Base-by-base conservation (phyloP, 92 coral and sea anemone genomes). In the Palythoa grandiflora region DNA sequence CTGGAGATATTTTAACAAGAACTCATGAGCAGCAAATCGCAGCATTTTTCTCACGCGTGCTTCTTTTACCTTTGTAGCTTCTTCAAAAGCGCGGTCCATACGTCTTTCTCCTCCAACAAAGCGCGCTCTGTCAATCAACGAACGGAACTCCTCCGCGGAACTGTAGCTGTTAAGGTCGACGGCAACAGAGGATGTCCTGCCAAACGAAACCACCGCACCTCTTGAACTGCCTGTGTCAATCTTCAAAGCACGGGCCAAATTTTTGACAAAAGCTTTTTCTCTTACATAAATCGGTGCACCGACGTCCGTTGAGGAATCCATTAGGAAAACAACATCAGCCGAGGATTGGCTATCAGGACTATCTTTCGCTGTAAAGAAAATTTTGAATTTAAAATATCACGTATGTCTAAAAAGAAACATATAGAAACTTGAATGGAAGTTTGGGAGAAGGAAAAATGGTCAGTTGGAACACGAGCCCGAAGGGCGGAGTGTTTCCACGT, bases 221-320 rank as follows among this genome's bases (percentile, higher is more conserved):
- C 47, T 81, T 51, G 86, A 81, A 8, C n/a, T 38, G 6, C 86
- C 75, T 66, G n/a, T 68, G 61, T 81, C 86, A 81, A 66, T 51
- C 75, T 81, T 81, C 12, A 81, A 47, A 81, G 52, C 73, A 21
- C 75, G 86, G 2, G 86, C 86, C 52, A 81, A 66, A 36, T 68
- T 47, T 51, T 81, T 81, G 59, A 81, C 86, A 21, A 81, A 81
- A 2, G 59, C 59, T 47, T 81, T 81, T 66, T 81, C 86, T 81
- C 86, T 81, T 51, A 20, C 59, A 81, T 65, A 81, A 21, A 65
- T 81, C 39, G 75, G 86, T 19, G 76, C 86, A 13, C 86, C 66
- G 37, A 81, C 86, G 21, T 81, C 86, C 12, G 86, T 81, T 44
- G 86, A 47, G 20, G 86, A 81, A 50, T 81, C 86, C 86, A 81